A percentile compares a stretch with the other conserved stretches of the same genome.
Evolutionary conservation across 2,888 invertebrate genomes (phyloP).

Genomic region (Leptopilina syphax): DNA sequence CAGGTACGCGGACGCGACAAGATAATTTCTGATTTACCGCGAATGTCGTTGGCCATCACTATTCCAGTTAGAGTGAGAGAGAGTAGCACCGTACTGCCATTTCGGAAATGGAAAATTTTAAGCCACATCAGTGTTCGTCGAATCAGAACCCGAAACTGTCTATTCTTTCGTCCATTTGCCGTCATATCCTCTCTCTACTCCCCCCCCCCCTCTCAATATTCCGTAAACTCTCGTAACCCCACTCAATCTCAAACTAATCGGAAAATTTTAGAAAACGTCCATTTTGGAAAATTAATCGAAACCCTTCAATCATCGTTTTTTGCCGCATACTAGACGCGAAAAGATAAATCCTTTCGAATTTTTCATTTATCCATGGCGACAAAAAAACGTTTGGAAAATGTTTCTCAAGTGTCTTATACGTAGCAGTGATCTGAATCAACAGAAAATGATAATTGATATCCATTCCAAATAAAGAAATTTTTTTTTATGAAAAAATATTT

Average conservation of each 20-base stretch:
- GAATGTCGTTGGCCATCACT: conserved; percentile 53
- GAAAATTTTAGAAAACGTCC: neutral
- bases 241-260: conserved; percentile 9
- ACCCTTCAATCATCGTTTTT: conserved; percentile 4
- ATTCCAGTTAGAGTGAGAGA: conserved; percentile 26
- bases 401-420: too few species aligned
- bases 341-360: neutral
- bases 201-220: too few species aligned
- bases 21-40: conserved; percentile 77
- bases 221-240: neutral
- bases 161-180: conserved; percentile 25
- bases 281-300: conserved; percentile 11
- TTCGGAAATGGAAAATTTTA: conserved; percentile 67
- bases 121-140: conserved; percentile 45
- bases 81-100: conserved; percentile 57
- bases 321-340: neutral
- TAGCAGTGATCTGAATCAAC: too few species aligned
- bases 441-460: too few species aligned
- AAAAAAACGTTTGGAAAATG: too few species aligned
- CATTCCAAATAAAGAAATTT: too few species aligned
- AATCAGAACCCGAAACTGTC: conserved; percentile 47
- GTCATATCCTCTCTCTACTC: too few species aligned
- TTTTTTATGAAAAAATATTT: too few species aligned
- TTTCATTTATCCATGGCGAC: too few species aligned
- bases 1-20: conserved; percentile 71